Evolutionary conservation across 1,140 invertebrate species (phyloP).

Genomic region (Drosophila watanabei): DNA sequence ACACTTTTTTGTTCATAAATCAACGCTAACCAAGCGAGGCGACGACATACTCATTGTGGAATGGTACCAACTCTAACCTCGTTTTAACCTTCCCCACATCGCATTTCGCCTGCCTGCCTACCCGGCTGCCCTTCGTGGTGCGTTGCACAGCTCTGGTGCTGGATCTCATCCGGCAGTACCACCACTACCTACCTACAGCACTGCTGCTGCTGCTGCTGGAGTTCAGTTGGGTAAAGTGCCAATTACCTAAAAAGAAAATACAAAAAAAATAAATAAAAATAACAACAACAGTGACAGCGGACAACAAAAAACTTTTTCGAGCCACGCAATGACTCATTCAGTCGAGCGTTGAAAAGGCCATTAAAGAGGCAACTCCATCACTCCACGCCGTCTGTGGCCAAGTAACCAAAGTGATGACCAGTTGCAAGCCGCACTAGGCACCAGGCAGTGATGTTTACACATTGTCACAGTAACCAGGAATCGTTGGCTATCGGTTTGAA

Average conservation of each 20-base stretch:
- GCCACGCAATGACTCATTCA: conserved; percentile 50
- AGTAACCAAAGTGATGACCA: conserved; percentile 30
- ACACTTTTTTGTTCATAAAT: conserved; percentile 38
- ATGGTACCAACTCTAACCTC: conserved; percentile 32
- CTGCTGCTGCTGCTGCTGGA: not conserved
- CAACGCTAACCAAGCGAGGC: conserved; percentile 37
- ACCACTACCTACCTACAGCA: not conserved
- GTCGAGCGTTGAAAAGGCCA: conserved; percentile 52
- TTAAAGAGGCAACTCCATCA: conserved; percentile 37
- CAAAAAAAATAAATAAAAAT: not conserved
- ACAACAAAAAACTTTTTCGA: conserved; percentile 32
- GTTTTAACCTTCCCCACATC: conserved; percentile 33
- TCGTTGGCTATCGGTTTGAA: not conserved
- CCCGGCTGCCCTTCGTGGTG: conserved; percentile 58
- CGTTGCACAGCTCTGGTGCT: conserved; percentile 45
- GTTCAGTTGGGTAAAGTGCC: conserved; percentile 39
- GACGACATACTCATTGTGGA: conserved; percentile 27
- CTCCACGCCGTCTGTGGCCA: not conserved
- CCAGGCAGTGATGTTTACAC: conserved; percentile 21
- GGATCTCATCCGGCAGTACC: not conserved
- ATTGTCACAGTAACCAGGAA: not conserved
- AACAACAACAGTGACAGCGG: not conserved
- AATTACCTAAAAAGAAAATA: conserved; percentile 43
- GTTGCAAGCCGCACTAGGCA: conserved; percentile 7
- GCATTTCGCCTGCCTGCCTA: conserved; percentile 16